A percentile compares a stretch with the other conserved stretches of the same genome.
Conservation (phyloP, 2,888 invertebrate species). For the Melanotus villosus region DNA sequence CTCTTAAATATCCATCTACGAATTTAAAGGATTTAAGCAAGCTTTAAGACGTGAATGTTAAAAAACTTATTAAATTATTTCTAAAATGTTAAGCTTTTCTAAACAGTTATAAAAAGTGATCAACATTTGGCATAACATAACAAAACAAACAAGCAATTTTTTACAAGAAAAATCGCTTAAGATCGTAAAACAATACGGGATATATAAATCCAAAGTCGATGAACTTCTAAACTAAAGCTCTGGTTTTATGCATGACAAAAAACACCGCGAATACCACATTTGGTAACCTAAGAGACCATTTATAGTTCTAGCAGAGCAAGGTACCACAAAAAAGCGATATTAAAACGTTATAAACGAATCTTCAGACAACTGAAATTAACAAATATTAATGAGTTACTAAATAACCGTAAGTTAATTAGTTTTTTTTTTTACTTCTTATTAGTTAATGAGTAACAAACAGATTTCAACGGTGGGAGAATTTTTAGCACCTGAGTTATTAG, state of each 20-base stretch:
- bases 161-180: no score
- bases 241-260: neutral
- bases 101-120: no score
- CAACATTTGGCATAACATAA: no score
- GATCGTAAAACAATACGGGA: no score
- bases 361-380: constrained; percentile 5
- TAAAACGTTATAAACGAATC: constrained; percentile 1
- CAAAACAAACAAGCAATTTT: no score
- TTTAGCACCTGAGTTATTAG: neutral
- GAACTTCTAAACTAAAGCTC: no score
- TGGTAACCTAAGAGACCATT: constrained; percentile 2
- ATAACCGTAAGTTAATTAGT: constrained; percentile 12
- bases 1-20: no score
- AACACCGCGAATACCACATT: neutral
- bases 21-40: no score
- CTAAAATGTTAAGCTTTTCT: no score
- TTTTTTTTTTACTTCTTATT: neutral
- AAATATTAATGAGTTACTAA: constrained; percentile 10
- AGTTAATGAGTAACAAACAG: constrained; percentile 6
- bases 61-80: no score
- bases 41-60: no score
- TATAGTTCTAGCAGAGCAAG: constrained; percentile 1
- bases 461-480: neutral
- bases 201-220: no score
- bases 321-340: neutral